phyloP scores from a whole-genome alignment of 2,113 vertebrate species.

The Progne subis region DNA sequence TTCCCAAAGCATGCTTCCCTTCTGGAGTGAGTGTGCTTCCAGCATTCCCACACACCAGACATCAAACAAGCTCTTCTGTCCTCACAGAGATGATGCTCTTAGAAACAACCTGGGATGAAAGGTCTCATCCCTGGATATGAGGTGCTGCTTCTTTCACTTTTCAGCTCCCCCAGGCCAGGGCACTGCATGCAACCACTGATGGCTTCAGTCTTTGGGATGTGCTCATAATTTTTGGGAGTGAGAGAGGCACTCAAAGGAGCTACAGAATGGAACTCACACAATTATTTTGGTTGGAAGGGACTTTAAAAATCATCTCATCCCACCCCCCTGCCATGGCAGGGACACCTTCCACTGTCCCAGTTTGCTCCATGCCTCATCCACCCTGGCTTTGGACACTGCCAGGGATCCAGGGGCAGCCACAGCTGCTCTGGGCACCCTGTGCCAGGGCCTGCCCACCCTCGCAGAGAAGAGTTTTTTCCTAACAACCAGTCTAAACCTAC shows the following conservation, averaged over 20 bases:
- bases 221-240: not conserved
- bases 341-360: fast-evolving
- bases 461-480: not conserved
- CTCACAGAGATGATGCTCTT: not conserved
- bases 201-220: not conserved
- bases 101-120: not conserved
- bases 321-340: not conserved
- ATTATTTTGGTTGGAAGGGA: not conserved
- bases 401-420: not conserved
- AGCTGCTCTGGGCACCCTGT: not conserved
- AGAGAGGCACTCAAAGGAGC: not conserved
- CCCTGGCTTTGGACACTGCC: fast-evolving
- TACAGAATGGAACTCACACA: not conserved
- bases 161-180: not conserved
- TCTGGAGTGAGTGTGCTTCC: not conserved
- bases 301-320: fast-evolving
- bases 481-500: not conserved
- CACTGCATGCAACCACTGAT: not conserved
- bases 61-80: not conserved
- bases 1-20: not conserved
- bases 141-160: not conserved
- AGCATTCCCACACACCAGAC: not conserved
- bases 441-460: fast-evolving
- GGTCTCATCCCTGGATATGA: not conserved
- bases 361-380: fast-evolving